Conservation (phyloP, 2,888 invertebrate genomes). For the Hemistola chrysoprasaria region DNA sequence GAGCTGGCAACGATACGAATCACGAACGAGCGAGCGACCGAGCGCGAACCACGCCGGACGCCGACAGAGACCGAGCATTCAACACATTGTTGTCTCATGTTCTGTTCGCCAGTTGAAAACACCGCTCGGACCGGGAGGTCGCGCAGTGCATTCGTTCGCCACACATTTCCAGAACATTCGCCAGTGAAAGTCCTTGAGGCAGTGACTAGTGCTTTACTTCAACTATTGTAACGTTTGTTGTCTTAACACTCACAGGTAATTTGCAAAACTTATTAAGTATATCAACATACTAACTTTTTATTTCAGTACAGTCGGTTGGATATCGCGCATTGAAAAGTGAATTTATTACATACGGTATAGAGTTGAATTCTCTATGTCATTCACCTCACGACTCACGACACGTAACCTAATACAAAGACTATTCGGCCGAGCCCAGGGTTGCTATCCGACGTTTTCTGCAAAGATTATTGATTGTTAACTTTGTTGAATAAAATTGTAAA, state of each 20-base stretch:
- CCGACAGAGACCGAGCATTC: slow-evolving; percentile 27
- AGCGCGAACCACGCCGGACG: slow-evolving; percentile 15
- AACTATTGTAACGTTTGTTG: not conserved
- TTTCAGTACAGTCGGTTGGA: no score
- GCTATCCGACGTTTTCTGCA: no score
- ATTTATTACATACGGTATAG: no score
- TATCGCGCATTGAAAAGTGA: no score
- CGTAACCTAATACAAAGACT: no score
- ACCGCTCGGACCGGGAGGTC: slow-evolving; percentile 30
- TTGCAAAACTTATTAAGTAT: not conserved
- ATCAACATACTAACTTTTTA: no score
- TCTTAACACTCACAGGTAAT: not conserved
- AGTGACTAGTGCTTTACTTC: not conserved
- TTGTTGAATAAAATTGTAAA: no score
- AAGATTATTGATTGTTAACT: no score
- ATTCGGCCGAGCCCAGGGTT: no score
- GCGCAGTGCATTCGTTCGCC: slow-evolving; percentile 48
- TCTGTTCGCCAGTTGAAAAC: slow-evolving; percentile 23
- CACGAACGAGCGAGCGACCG: slow-evolving; percentile 12
- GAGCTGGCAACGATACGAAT: slow-evolving; percentile 6
- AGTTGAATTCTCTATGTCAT: no score
- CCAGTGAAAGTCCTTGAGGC: slow-evolving; percentile 10
- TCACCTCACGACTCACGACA: no score
- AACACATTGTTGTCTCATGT: no score
- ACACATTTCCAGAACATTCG: slow-evolving; percentile 24